Conservation (phyloP, 2,888 invertebrate genomes). For the Opisthograptis luteolata region DNA sequence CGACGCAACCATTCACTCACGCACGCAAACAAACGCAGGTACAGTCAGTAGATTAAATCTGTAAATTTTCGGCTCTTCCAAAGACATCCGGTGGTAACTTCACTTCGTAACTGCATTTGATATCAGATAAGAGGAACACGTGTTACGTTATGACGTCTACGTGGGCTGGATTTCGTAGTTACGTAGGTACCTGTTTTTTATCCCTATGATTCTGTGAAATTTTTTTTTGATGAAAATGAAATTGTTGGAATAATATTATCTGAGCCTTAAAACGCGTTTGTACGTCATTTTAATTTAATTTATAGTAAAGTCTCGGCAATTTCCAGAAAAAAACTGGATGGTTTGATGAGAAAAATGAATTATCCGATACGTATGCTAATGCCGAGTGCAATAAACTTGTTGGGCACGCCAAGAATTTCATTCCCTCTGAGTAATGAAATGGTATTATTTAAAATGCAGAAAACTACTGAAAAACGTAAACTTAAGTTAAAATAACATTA, state of each 20-base stretch:
- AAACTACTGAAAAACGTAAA: slow-evolving; percentile 34
- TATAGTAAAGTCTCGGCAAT: too few relatives aligned
- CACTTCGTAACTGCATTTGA: slow-evolving; percentile 52
- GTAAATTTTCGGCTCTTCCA: slow-evolving; percentile 70
- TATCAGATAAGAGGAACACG: slow-evolving; percentile 70
- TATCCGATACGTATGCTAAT: slow-evolving; percentile 30
- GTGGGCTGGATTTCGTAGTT: slow-evolving; percentile 56
- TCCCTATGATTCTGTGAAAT: slow-evolving; percentile 34
- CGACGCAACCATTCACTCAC: slow-evolving; percentile 27
- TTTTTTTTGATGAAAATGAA: slow-evolving; percentile 25
- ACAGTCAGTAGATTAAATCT: slow-evolving; percentile 49
- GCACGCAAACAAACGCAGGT: slow-evolving; percentile 30
- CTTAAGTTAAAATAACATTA: slow-evolving; percentile 39
- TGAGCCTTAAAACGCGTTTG: not conserved
- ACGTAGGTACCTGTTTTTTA: slow-evolving; percentile 26
- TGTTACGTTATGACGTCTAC: slow-evolving; percentile 68
- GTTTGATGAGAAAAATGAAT: slow-evolving; percentile 24
- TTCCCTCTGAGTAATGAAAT: slow-evolving; percentile 27
- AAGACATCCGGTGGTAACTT: slow-evolving; percentile 66
- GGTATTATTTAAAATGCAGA: slow-evolving; percentile 32
- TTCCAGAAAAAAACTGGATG: slow-evolving; percentile 4
- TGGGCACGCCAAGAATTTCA: slow-evolving; percentile 30
- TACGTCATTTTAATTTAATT: not conserved
- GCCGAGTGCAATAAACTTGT: slow-evolving; percentile 27
- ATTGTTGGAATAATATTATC: slow-evolving; percentile 7